Conservation (phyloP, 2,113 vertebrate species). For the Athene cunicularia region DNA sequence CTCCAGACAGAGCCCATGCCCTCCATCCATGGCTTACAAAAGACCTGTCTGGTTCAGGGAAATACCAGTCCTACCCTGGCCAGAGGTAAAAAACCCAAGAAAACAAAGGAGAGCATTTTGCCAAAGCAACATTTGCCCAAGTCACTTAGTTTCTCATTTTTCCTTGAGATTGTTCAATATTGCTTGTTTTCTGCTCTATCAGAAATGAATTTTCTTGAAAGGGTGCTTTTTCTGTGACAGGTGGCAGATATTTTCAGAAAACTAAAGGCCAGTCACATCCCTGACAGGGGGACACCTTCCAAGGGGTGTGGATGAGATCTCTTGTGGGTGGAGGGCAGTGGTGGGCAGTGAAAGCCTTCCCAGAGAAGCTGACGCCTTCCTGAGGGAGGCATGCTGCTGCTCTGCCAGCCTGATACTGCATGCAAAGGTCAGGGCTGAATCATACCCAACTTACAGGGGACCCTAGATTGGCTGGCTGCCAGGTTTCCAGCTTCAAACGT, state of each 20-base stretch:
- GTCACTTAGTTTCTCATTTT: background rate
- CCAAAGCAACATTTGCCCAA: background rate
- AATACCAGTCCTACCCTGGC: background rate
- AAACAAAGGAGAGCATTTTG: background rate
- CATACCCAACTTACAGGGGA: background rate
- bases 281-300: background rate
- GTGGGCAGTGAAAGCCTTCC: background rate
- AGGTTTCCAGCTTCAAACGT: background rate
- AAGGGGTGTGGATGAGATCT: background rate
- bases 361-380: background rate
- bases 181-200: background rate
- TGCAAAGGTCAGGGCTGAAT: slow-evolving; percentile 31
- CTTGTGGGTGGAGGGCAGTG: background rate
- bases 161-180: background rate
- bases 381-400: accelerated
- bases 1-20: background rate
- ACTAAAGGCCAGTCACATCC: background rate
- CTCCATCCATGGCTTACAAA: background rate
- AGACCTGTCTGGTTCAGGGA: background rate
- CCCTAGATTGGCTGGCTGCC: background rate
- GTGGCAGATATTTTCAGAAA: background rate
- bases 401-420: accelerated
- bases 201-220: background rate
- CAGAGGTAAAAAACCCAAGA: background rate
- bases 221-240: background rate